Base-by-base conservation (phyloP, 92 coral and sea anemone genomes). In the Paragorgia papillata region DNA sequence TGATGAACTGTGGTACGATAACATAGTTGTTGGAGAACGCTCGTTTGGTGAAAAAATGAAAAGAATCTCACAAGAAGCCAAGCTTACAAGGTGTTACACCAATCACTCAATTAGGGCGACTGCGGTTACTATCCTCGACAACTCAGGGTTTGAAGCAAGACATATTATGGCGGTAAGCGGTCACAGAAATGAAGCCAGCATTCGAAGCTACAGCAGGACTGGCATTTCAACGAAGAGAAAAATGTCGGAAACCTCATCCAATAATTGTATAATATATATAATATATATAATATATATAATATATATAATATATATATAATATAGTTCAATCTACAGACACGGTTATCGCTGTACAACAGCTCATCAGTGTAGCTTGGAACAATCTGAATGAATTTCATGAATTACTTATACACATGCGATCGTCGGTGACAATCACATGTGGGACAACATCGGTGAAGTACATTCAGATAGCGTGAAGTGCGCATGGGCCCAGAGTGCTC, bases 201-300 rank as follows among this genome's bases (percentile, higher is more conserved):
- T 79, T 22, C 74, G 62, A 68, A 79, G 62, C 62, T 79, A 79
- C 48, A 44, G 83, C 83, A 63, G 57, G 41, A 79, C 76, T 26
- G 76, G 64, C 57, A 62, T 29, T 62, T 62, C 74, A 69, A 79
- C 79, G 62, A 79, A 79, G 74, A 79, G 76, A 62, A 79, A 66
- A 49, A 79, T 66, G 78, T 69, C 84, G 33, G 84, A 73, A 73
- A 49, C 76, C 76, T n/a, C n/a, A n/a, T n/a, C n/a, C n/a, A n/a
- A n/a, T n/a, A n/a, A n/a, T n/a, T n/a, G n/a, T n/a, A n/a, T n/a
- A n/a, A n/a, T n/a, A n/a, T n/a, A n/a, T n/a, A n/a, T n/a, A n/a
- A n/a, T n/a, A n/a, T n/a, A n/a, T n/a, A n/a, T n/a, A n/a, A n/a
- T n/a, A n/a, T n/a, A n/a, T n/a, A n/a, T n/a, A n/a, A n/a, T n/a